Evolutionary conservation across 2,888 invertebrate genomes (phyloP).

Genomic region (Ophonus ardosiacus): DNA sequence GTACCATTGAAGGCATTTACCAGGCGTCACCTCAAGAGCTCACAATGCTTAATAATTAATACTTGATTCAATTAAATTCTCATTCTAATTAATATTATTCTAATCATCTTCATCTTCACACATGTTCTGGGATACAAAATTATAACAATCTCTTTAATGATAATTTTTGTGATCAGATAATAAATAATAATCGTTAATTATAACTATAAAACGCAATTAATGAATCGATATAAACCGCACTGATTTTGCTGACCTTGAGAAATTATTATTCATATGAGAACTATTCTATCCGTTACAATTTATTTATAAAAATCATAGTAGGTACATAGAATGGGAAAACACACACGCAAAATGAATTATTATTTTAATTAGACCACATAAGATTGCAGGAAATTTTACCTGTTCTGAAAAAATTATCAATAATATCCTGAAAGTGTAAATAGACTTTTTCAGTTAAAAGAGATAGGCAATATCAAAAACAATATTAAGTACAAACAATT

Average conservation of each 20-base stretch:
- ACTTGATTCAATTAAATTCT: background rate
- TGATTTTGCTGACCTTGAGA: constrained; percentile 29
- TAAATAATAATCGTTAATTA: background rate
- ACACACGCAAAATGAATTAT: constrained; percentile 3
- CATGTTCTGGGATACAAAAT: background rate
- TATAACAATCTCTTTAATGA: background rate
- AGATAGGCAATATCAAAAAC: no score
- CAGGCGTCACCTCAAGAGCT: no score
- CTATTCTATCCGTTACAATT: constrained; percentile 17
- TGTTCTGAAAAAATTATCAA: no score
- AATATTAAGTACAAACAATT: no score
- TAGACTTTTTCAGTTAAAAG: no score
- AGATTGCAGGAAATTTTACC: background rate
- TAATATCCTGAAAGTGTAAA: no score
- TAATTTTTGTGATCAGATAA: constrained; percentile 23
- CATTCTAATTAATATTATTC: background rate
- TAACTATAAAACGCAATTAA: constrained; percentile 13
- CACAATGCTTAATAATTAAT: no score
- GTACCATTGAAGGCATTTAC: no score
- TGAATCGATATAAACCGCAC: background rate
- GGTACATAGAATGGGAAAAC: constrained; percentile 15
- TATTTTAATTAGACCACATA: background rate
- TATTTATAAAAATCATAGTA: constrained; percentile 1
- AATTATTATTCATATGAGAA: constrained; percentile 40
- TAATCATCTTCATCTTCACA: background rate